Base-by-base conservation (phyloP, 2,888 invertebrate genomes). In the Lutraria lutraria region DNA sequence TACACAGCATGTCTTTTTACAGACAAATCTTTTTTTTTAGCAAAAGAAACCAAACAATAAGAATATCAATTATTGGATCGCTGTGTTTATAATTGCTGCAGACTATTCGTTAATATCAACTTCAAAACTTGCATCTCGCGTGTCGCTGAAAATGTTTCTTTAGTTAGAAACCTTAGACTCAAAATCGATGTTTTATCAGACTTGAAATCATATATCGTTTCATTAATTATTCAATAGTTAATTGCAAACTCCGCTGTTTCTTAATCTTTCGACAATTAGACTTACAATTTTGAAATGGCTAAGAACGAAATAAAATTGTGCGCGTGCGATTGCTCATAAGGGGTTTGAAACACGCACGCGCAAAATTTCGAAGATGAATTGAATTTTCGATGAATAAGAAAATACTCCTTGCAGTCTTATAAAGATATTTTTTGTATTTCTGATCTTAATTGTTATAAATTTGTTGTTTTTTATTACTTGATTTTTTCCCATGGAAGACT, bases 151-250 rank as follows among this genome's bases (percentile, higher is more conserved):
- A 34, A 34, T 76, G 31, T 76, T 31, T 15, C 31, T 72, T 19
- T 31, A 19, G 76, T 31, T 76, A 76, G 76, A 19, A 31, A 76
- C 76, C 34, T 34, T 76, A 16, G 76, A 16, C 34, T 76, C 31
- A 76, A 34, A 76, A 76, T 76, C 76, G 31, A 76, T 76, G 34
- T 34, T 76, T 76, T 76, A 76, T 76, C 76, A 76, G 29, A 16
- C 76, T 76, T 76, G 76, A 76, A 76, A 76, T 76, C 76, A 34
- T 76, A 76, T 34, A 76, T 31, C 15, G 16, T 76, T 76, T 76
- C 34, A 76, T 76, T 76, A 76, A 76, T 76, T 34, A 76, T 76
- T 76, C 76, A 76, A 76, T 76, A 76, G 34, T 76, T 76, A 76
- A 76, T 76, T 76, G 76, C 76, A 31, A 76, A 76, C 34, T 76